phyloP scores from a whole-genome alignment of 2,888 invertebrate species.

The Synergus japonicus region DNA sequence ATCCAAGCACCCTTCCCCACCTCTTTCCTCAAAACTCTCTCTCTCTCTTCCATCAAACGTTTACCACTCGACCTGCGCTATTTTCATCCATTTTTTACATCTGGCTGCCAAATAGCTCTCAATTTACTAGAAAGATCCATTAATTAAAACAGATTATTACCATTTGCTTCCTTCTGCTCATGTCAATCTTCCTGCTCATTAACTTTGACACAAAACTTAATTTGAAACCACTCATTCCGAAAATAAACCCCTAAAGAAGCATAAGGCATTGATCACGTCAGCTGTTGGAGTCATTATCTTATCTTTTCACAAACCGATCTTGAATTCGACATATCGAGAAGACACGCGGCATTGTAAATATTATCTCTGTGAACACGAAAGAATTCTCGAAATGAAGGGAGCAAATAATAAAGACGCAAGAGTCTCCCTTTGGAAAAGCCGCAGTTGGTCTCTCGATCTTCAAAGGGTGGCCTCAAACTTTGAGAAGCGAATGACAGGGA shows the following conservation, averaged over 20 bases:
- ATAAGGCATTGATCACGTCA: background rate
- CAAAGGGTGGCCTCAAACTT: slow-evolving; percentile 24
- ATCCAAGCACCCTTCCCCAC: too few species aligned
- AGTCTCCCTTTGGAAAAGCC: background rate
- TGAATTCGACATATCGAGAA: background rate
- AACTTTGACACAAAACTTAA: background rate
- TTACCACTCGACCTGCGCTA: too few species aligned
- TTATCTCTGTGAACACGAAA: slow-evolving; percentile 36
- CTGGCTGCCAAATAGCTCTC: too few species aligned
- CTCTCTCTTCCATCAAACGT: too few species aligned
- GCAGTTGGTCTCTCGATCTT: slow-evolving; percentile 17
- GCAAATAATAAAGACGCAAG: slow-evolving; percentile 5
- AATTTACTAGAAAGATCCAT: background rate
- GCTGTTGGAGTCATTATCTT: slow-evolving; percentile 14
- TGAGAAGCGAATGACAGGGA: slow-evolving; percentile 22
- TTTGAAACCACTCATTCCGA: slow-evolving; percentile 1
- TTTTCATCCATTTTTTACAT: too few species aligned
- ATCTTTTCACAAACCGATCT: background rate
- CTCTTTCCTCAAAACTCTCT: too few species aligned
- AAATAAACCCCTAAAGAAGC: slow-evolving; percentile 8
- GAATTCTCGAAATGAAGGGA: slow-evolving; percentile 30
- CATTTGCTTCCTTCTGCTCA: background rate
- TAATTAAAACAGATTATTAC: background rate
- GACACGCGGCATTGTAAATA: slow-evolving; percentile 11
- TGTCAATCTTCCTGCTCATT: background rate